Percentiles rank a stretch among this genome's conserved stretches.
Conservation (phyloP, 2,888 invertebrate species). For the Marasmarcha lunaedactyla region DNA sequence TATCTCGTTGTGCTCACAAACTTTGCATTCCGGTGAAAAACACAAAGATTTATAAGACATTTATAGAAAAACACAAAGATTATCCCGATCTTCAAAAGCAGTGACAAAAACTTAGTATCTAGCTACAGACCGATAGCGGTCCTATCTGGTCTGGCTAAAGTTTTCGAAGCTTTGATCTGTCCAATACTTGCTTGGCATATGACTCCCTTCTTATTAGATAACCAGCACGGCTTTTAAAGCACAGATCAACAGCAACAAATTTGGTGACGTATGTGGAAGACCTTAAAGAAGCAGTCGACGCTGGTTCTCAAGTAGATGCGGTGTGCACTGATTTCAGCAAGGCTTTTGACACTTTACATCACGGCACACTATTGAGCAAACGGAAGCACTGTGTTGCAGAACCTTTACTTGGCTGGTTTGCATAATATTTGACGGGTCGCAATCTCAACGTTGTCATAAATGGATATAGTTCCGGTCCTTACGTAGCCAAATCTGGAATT, state of each 20-base stretch:
- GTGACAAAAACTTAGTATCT: neutral
- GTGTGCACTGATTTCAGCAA: neutral
- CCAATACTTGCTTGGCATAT: neutral
- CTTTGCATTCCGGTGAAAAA: neutral
- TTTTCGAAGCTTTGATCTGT: neutral
- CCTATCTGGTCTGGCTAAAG: neutral
- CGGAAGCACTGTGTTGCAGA: neutral
- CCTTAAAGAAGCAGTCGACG: neutral
- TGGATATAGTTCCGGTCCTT: neutral
- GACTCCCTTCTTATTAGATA: neutral
- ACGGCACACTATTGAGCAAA: neutral
- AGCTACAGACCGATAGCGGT: neutral
- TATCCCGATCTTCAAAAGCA: neutral
- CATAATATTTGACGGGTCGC: neutral
- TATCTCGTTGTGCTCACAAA: neutral
- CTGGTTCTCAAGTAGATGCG: neutral
- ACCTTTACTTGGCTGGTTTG: neutral
- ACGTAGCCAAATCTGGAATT: neutral
- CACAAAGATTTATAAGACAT: neutral
- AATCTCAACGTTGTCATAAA: neutral
- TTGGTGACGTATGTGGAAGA: neutral
- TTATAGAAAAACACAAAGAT: neutral
- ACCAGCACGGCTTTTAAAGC: neutral
- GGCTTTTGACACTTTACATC: neutral
- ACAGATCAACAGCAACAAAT: no score